Evolutionary conservation across 2,888 invertebrate genomes (phyloP).

Genomic region (Eurytoma adleriae): DNA sequence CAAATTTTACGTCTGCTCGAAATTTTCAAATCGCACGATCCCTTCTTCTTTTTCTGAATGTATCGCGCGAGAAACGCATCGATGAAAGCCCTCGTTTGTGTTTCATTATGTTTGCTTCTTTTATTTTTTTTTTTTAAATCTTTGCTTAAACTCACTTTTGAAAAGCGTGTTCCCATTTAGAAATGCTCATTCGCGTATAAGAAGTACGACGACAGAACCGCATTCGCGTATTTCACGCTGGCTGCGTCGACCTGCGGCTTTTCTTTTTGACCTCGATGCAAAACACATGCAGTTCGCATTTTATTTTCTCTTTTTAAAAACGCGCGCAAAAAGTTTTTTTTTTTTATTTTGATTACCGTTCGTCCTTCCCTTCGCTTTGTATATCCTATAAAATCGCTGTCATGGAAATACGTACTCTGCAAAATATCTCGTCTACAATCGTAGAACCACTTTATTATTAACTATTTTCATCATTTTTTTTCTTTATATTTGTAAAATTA

Average conservation of each 20-base stretch:
- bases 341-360: constrained; percentile 42
- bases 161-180: constrained; percentile 57
- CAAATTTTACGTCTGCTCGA: not conserved
- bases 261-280: not conserved
- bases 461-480: constrained; percentile 12
- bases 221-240: constrained; percentile 31
- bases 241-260: constrained; percentile 2
- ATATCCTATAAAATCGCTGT: constrained; percentile 56
- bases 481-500: constrained; percentile 44
- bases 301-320: not conserved
- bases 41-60: constrained; percentile 23
- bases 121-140: not conserved
- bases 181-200: constrained; percentile 50
- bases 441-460: constrained; percentile 37
- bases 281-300: constrained; percentile 18
- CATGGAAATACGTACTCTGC: constrained; percentile 56
- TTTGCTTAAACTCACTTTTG: constrained; percentile 49
- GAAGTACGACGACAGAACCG: constrained; percentile 53
- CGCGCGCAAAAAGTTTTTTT: constrained; percentile 30
- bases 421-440: constrained; percentile 49
- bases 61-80: constrained; percentile 51
- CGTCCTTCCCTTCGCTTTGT: constrained; percentile 33
- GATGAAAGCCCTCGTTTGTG: constrained; percentile 55
- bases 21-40: not conserved
- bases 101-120: constrained; percentile 19